Percentiles rank a stretch among this genome's conserved stretches.
Evolutionary conservation across 1,140 invertebrate genomes (phyloP).

Genomic region (Solen grandis): DNA sequence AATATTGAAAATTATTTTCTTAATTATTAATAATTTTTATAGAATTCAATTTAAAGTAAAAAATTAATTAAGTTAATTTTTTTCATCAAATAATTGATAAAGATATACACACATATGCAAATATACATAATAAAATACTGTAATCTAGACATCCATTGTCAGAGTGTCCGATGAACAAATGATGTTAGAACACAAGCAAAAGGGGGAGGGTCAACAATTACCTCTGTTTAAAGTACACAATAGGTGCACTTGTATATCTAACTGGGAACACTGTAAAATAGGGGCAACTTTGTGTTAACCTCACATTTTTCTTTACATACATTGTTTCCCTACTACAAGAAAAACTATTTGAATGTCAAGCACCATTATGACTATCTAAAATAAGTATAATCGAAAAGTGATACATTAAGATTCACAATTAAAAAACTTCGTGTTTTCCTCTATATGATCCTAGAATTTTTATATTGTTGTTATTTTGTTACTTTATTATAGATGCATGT

Average conservation of each 20-base stretch:
- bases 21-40: not conserved
- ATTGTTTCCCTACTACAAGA: not conserved
- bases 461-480: too few relatives aligned
- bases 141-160: not conserved
- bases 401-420: not conserved
- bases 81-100: not conserved
- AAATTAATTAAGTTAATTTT: not conserved
- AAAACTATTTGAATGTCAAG: not conserved
- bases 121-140: not conserved
- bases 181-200: not conserved
- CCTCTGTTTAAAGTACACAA: slow-evolving; percentile 51
- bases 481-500: too few relatives aligned
- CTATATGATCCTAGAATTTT: not conserved
- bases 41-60: not conserved
- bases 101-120: not conserved
- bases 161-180: not conserved
- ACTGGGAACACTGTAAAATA: not conserved
- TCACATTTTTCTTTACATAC: not conserved
- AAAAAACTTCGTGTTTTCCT: not conserved
- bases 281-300: not conserved
- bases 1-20: too few relatives aligned
- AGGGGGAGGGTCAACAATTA: slow-evolving; percentile 12
- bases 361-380: not conserved
- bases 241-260: slow-evolving; percentile 11
- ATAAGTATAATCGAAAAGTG: not conserved